phyloP scores from a whole-genome alignment of 1,140 invertebrate genomes.

The Ptiloglossa arizonensis region DNA sequence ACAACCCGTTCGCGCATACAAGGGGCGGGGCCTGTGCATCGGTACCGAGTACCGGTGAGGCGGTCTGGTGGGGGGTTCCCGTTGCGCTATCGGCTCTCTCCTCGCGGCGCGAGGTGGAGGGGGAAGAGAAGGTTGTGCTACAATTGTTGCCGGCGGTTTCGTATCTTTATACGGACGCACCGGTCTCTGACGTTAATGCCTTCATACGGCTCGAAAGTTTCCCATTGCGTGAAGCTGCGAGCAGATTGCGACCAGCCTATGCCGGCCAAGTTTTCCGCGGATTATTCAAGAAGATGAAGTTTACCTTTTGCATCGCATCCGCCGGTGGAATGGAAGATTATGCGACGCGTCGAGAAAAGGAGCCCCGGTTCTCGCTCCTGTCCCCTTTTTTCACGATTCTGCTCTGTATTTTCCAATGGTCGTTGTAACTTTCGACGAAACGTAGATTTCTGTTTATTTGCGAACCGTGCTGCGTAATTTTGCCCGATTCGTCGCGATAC shows the following conservation, averaged over 20 bases:
- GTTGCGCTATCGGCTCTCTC: neutral
- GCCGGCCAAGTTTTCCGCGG: neutral
- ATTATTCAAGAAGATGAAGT: conserved; percentile 24
- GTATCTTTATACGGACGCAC: neutral
- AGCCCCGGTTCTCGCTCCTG: neutral
- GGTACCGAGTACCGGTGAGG: neutral
- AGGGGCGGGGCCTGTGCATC: too few species aligned
- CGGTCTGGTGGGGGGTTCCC: neutral
- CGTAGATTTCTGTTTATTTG: too few species aligned
- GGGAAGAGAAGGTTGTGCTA: too few species aligned
- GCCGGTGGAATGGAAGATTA: conserved; percentile 9
- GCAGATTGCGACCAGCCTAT: conserved; percentile 10
- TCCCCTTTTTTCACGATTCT: neutral
- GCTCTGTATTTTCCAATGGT: too few species aligned
- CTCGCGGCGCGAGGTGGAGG: neutral
- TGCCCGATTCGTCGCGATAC: too few species aligned
- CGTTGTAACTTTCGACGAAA: too few species aligned
- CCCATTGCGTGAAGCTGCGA: conserved; percentile 9
- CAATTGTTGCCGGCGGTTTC: conserved; percentile 13
- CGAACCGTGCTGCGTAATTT: too few species aligned
- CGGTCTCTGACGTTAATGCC: conserved; percentile 10
- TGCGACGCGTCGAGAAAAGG: neutral
- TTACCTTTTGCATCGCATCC: conserved; percentile 9
- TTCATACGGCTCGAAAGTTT: conserved; percentile 4
- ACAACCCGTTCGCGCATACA: conserved; percentile 10